phyloP scores from a whole-genome alignment of 2,797 vertebrate genomes.

The Anas bahamensis region DNA sequence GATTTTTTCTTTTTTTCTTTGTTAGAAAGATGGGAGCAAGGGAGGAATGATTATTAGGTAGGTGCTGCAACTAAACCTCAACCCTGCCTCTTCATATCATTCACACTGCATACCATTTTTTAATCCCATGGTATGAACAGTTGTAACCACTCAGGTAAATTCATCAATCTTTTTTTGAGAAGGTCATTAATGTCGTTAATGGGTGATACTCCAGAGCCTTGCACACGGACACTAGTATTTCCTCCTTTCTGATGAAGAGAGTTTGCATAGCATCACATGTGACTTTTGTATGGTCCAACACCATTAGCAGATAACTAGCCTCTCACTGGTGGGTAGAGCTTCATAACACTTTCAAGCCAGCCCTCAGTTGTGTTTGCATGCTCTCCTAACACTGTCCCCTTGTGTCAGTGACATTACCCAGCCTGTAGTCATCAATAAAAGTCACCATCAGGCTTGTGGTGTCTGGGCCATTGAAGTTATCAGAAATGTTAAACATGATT shows the following conservation, averaged over 20 bases:
- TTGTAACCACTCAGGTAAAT: background rate
- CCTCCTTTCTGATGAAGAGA: background rate
- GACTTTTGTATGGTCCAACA: background rate
- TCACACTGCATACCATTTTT: background rate
- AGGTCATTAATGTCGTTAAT: background rate
- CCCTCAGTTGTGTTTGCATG: background rate
- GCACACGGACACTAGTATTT: background rate
- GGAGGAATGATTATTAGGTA: background rate
- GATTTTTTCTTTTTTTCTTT: background rate
- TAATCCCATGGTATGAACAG: background rate
- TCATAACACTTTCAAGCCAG: background rate
- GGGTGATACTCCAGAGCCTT: background rate
- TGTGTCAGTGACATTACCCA: background rate
- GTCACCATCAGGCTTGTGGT: background rate
- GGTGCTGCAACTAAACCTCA: background rate
- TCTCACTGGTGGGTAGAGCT: background rate
- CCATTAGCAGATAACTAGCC: background rate
- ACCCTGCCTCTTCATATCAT: background rate
- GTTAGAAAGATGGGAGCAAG: background rate
- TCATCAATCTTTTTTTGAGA: background rate
- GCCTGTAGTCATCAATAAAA: background rate
- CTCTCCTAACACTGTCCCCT: background rate
- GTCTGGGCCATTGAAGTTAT: background rate
- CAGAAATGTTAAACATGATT: background rate
- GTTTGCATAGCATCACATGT: background rate